A percentile compares a stretch with the other conserved stretches of the same genome.
Evolutionary conservation across 2,797 vertebrate genomes (phyloP).

Genomic region (Mycteria americana): DNA sequence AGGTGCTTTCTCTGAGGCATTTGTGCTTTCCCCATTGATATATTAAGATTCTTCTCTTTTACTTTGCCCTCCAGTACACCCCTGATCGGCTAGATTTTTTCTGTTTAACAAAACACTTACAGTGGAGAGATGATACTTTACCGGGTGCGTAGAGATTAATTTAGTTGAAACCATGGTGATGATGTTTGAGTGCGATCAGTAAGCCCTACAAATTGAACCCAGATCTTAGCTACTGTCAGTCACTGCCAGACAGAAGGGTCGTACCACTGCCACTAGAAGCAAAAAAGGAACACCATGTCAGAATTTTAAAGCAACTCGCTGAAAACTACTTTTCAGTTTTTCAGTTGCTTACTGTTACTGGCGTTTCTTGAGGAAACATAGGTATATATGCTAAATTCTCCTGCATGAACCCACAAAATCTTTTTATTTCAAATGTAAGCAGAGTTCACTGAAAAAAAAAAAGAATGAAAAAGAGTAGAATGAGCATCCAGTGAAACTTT

Average conservation of each 20-base stretch:
- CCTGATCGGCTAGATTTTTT: background rate
- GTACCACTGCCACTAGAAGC: background rate
- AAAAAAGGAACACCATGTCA: background rate
- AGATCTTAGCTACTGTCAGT: background rate
- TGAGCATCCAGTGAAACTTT: background rate
- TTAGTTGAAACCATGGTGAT: background rate
- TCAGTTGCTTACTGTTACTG: background rate
- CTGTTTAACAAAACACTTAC: background rate
- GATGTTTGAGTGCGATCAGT: background rate
- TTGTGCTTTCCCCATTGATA: background rate
- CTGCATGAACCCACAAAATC: background rate
- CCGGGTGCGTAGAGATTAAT: background rate
- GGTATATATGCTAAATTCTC: background rate
- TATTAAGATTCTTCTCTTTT: background rate
- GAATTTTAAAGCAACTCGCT: background rate
- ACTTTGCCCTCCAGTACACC: background rate
- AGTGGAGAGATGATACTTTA: background rate
- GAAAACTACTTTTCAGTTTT: background rate
- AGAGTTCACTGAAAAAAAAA: background rate
- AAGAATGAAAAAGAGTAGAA: background rate
- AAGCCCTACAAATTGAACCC: background rate
- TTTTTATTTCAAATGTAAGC: background rate
- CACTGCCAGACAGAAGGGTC: background rate
- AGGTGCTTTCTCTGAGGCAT: background rate
- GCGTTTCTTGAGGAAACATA: background rate